Percentiles rank a stretch among this genome's conserved stretches.
phyloP scores from a whole-genome alignment of 2,113 vertebrate genomes.

The Stegostoma tigrinum region DNA sequence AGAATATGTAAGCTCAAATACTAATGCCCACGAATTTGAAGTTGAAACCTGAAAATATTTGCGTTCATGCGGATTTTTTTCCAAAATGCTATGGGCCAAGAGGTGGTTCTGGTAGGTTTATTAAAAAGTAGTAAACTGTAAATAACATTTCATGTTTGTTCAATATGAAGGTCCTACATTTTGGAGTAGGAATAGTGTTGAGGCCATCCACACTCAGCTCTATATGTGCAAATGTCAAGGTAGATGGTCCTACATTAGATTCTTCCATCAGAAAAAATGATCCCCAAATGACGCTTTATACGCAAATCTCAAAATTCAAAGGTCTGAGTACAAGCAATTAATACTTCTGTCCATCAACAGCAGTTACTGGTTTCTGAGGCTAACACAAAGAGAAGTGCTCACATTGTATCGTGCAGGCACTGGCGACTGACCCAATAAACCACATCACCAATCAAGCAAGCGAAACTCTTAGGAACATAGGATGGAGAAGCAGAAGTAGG shows the following conservation, averaged over 20 bases:
- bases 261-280: neutral
- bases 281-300: neutral
- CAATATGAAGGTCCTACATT: neutral
- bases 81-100: too few species aligned
- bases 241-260: neutral
- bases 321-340: neutral
- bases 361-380: neutral
- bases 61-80: neutral
- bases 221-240: neutral
- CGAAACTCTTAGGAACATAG: too few species aligned
- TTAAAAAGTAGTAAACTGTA: neutral
- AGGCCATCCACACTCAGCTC: neutral
- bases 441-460: too few species aligned
- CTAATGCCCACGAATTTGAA: neutral
- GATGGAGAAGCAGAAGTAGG: too few species aligned
- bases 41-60: neutral
- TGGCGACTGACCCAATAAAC: too few species aligned
- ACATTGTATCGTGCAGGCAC: too few species aligned
- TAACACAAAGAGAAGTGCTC: too few species aligned
- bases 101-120: neutral
- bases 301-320: neutral
- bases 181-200: neutral
- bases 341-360: neutral
- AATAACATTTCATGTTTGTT: neutral
- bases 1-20: neutral